Base-by-base conservation (phyloP, 2,888 invertebrate genomes). In the Acleris emargana region DNA sequence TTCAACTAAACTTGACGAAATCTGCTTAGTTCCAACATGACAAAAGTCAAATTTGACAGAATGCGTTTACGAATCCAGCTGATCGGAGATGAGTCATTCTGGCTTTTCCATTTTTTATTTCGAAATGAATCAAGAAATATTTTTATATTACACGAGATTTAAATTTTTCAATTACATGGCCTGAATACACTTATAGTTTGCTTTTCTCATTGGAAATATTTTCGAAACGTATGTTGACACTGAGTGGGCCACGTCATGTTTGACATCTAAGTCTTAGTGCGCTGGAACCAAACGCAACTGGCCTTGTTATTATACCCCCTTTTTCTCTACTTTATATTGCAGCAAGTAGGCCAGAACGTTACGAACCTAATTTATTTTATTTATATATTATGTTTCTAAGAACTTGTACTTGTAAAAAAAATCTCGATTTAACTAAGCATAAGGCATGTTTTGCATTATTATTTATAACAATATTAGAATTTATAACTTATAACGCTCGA, bases 21-120 rank as follows among this genome's bases (percentile, higher is more conserved):
- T 83, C 84, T 81, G 73, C 63, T 74, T 72, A 86, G 85, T 91
- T 91, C 92, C 92, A 92, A 92, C 92, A 92, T 92, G 91, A 92
- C 92, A 92, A 92, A 92, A 92, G 91, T 91, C 89, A 88, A 72
- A 74, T 70, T 71, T 86, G 86, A 87, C 86, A 83, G 71, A 11
- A 58, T 43, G 61, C 55, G 58, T 70, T 69, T 69, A 62, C 51
- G 62, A 60, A 71, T 58, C 11, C 9, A 22, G 67, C 52, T 70
- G 22, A 13, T 38, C 6, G n/a, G n/a, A 38, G 28, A 16, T 45
- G 17, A 50, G 50, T 60, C 32, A 57, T 17, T 20, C 3, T 5
- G 50, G 42, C 5, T 18, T 17, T 45, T 45, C 7, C 0, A 0
- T 6, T 45, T 6, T 5, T 5, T 17, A 6, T n/a, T 11, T 20